A percentile compares a stretch with the other conserved stretches of the same genome.
Conservation (phyloP, 2,888 invertebrate genomes). For the Drosophila testacea region DNA sequence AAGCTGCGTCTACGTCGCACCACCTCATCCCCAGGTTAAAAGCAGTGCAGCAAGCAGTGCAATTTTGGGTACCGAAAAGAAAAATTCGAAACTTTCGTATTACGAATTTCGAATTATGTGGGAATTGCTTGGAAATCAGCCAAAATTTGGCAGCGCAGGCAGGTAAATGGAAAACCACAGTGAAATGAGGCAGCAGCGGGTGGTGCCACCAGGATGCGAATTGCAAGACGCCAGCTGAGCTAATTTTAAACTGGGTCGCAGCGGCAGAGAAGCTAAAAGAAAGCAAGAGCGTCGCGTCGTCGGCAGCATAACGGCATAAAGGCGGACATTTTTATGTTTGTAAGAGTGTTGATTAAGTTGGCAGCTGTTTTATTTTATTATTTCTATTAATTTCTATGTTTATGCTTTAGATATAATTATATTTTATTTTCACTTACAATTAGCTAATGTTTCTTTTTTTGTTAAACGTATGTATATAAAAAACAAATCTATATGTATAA, state of each 20-base stretch:
- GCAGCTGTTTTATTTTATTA: conserved; percentile 53
- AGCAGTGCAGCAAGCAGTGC: conserved; percentile 4
- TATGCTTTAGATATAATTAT: conserved; percentile 1
- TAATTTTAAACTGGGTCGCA: conserved; percentile 30
- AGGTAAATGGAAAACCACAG: conserved; percentile 1
- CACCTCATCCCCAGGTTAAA: conserved; percentile 71
- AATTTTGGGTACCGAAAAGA: background rate
- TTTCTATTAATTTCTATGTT: conserved; percentile 4
- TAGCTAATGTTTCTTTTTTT: conserved; percentile 18
- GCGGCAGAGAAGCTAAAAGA: conserved; percentile 7
- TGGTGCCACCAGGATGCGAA: conserved; percentile 7
- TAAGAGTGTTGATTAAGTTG: conserved; percentile 45
- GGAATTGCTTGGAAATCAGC: conserved; percentile 28
- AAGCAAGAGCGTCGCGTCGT: background rate
- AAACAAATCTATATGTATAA: conserved; percentile 20
- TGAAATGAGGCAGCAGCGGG: background rate
- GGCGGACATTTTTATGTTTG: conserved; percentile 4
- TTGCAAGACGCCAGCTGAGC: conserved; percentile 24
- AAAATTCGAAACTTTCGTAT: background rate
- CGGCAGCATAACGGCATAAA: conserved; percentile 25
- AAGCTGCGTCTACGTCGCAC: conserved; percentile 69
- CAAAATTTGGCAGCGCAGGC: background rate
- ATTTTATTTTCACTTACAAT: background rate
- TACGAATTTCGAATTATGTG: conserved; percentile 22
- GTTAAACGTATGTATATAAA: background rate